Percentiles rank a stretch among this genome's conserved stretches.
phyloP scores from a whole-genome alignment of 2,797 vertebrate species.

The Hemibagrus guttatus region DNA sequence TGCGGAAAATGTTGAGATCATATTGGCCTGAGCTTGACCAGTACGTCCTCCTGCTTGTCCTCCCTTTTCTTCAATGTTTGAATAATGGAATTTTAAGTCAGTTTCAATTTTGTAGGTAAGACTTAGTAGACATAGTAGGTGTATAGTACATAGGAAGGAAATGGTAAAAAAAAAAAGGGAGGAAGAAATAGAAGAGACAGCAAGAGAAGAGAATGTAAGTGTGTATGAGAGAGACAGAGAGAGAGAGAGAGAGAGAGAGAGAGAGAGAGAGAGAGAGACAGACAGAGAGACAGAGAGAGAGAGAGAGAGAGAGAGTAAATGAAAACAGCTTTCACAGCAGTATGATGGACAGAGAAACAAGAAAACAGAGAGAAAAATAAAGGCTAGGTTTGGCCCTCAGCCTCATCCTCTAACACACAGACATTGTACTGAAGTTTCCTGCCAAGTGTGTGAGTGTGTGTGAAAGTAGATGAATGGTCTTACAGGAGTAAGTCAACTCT shows the following conservation, averaged over 20 bases:
- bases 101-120: not conserved
- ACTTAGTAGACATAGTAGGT: not conserved
- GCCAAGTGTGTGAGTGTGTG: slow-evolving; percentile 19
- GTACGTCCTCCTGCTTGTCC: not conserved
- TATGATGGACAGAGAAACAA: slow-evolving; percentile 13
- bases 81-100: too few species aligned
- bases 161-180: not conserved
- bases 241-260: not conserved
- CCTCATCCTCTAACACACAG: slow-evolving; percentile 68
- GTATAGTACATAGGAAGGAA: not conserved
- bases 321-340: slow-evolving; percentile 11
- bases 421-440: slow-evolving; percentile 44
- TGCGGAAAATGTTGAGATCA: not conserved
- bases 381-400: not conserved
- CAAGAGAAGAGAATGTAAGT: not conserved
- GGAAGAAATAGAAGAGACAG: not conserved
- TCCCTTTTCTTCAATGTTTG: not conserved
- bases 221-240: too few species aligned
- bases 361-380: not conserved
- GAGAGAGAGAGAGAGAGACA: too few species aligned
- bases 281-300: not conserved
- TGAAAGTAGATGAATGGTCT: too few species aligned
- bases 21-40: not conserved
- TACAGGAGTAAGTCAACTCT: too few species aligned
- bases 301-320: not conserved